Conservation (phyloP, 2,113 vertebrate species). For the Spheniscus mendiculus region DNA sequence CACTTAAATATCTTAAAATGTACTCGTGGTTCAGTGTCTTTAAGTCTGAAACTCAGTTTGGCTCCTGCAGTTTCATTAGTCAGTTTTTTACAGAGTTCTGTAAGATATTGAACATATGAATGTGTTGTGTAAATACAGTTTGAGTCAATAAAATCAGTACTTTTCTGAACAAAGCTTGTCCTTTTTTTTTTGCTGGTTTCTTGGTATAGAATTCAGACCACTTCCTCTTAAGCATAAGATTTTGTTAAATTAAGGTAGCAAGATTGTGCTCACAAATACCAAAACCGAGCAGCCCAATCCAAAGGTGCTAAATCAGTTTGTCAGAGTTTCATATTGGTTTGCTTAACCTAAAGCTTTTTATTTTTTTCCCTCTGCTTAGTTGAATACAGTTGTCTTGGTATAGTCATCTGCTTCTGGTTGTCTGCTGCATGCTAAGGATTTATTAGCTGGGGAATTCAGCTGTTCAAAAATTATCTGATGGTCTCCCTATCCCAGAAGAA, state of each 20-base stretch:
- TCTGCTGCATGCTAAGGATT: not conserved
- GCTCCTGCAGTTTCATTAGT: constrained; percentile 72
- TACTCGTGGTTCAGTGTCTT: constrained; percentile 59
- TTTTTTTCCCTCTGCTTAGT: not conserved
- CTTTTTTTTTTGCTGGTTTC: not conserved
- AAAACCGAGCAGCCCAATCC: not conserved
- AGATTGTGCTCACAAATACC: not conserved
- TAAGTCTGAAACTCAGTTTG: constrained; percentile 49
- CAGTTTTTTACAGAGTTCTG: constrained; percentile 75
- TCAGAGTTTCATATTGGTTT: not conserved
- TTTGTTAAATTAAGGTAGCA: not conserved
- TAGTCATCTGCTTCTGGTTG: not conserved
- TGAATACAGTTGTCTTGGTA: not conserved
- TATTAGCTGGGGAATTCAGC: not conserved
- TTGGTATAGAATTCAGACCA: not conserved
- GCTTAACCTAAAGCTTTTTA: not conserved
- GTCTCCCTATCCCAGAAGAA: not conserved
- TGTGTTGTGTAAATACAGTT: constrained; percentile 82
- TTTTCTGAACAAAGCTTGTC: constrained; percentile 41
- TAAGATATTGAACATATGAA: constrained; percentile 77
- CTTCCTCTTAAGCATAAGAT: not conserved
- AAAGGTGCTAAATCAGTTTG: not conserved
- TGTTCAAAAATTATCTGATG: not conserved
- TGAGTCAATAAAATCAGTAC: constrained; percentile 75
- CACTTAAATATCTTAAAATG: constrained; percentile 39